Evolutionary conservation across 2,797 vertebrate species (phyloP), one percentile per base, ranked within the genome.

Genomic region (Sylvilagus floridanus): DNA sequence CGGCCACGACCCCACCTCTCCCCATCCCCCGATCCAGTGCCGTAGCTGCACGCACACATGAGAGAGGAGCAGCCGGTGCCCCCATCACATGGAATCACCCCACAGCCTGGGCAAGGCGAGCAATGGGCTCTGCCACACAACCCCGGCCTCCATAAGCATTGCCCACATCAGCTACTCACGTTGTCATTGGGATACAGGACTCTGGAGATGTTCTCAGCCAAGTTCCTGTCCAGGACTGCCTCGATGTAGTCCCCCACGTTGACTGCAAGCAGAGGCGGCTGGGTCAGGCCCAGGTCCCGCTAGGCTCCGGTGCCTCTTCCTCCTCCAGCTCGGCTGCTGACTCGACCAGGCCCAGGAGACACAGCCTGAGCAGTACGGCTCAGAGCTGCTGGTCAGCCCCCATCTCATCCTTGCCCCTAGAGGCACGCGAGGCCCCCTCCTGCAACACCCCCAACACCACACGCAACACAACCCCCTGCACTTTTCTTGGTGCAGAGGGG

Each of bases 121-220:
- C 65, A 32, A 8, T 1, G 42, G 72, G n/a, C 47, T 42, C 50
- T 84, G 24, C 66, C 32, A n/a, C 21, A 79, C 12, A 24, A 42
- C 35, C 35, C 1, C 2, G 47, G 84, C 87, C n/a, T 75, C 47
- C 69, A n/a, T 28, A n/a, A 42, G 30, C 17, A 42, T 5, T 26
- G 19, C 9, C 6, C 2, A 2, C 1, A 13, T 1, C 7, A 7
- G 35, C 87, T 86, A 98, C 99, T 99, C 96, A 99, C 99, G 0
- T 99, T 99, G 96, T 99, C 99, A 7, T 99, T 99, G 24, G 99
- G 99, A 91, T 99, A 99, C 79, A 99, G 98, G 76, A 99, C 99
- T 87, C 99, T 98, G 95, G 99, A 99, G 95, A 99, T 99, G 97
- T 99, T 99, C 98, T 99, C 99, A 7, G 99, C 99, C 96, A 99